Evolutionary conservation across 2,888 invertebrate species (phyloP).

Genomic region (Ommatoiulus sabulosus): DNA sequence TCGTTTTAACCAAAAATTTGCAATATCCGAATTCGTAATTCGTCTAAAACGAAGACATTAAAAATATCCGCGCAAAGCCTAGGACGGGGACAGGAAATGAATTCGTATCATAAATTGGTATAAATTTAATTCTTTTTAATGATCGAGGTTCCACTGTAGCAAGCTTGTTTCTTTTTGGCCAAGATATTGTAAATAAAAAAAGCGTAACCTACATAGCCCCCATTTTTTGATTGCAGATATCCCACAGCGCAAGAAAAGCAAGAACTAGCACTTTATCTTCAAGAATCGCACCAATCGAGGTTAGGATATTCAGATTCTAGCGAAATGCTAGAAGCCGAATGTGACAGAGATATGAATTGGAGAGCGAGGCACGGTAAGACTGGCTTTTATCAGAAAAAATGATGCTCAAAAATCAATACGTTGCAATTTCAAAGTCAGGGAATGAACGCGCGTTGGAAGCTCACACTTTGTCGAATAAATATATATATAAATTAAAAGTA

Average conservation of each 20-base stretch:
- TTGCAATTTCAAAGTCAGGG: not conserved
- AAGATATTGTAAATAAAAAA: too few relatives aligned
- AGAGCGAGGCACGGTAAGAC: slow-evolving; percentile 48
- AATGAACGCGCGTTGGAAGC: not conserved
- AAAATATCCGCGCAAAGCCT: too few relatives aligned
- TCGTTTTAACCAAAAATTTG: too few relatives aligned
- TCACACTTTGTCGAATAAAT: not conserved
- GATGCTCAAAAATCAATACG: not conserved
- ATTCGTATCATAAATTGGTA: too few relatives aligned
- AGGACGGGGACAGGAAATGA: too few relatives aligned
- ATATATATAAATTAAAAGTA: not conserved
- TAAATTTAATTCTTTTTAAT: too few relatives aligned
- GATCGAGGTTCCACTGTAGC: too few relatives aligned
- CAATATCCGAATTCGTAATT: too few relatives aligned
- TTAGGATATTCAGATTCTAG: slow-evolving; percentile 55
- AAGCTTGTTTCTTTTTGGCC: too few relatives aligned
- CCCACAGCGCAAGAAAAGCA: slow-evolving; percentile 5
- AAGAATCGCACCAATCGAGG: slow-evolving; percentile 38
- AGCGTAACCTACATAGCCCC: too few relatives aligned
- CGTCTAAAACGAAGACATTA: too few relatives aligned
- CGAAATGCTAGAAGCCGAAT: slow-evolving; percentile 57
- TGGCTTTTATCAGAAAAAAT: not conserved
- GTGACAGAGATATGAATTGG: slow-evolving; percentile 56
- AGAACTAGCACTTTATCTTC: slow-evolving; percentile 45
- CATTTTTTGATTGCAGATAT: slow-evolving; percentile 41